These are phyloP conservation scores for Nyctibius grandis DNA, from an alignment of 2,797 vertebrate genomes.

Conservation along the genomic window DNA sequence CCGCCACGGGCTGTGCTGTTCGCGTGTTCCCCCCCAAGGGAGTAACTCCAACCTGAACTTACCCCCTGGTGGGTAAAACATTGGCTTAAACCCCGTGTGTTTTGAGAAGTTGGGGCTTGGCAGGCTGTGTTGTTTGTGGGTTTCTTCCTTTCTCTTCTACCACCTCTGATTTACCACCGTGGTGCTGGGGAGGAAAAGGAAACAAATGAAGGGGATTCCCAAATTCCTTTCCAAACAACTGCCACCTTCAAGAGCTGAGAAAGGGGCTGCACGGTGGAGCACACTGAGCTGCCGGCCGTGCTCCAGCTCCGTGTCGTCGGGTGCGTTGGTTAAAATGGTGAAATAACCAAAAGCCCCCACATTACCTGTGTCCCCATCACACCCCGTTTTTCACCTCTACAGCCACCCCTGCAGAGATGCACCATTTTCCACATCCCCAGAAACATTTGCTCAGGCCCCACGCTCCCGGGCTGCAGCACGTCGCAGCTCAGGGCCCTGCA, in stretches of 20 bases:
- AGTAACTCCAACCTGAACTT: not conserved
- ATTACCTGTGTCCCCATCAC: not conserved
- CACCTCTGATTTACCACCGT: not conserved
- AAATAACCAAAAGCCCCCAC: too few species aligned
- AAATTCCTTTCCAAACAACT: not conserved
- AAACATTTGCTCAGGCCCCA: too few species aligned
- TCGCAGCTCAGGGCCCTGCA: too few species aligned
- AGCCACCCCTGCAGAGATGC: not conserved
- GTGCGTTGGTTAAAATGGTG: rapidly evolving
- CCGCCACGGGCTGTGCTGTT: rapidly evolving
- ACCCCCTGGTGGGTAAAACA: rapidly evolving
- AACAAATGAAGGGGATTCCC: not conserved
- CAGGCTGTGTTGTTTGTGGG: rapidly evolving
- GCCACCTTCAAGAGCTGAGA: rapidly evolving
- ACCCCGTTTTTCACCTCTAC: too few species aligned
- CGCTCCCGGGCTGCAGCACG: too few species aligned
- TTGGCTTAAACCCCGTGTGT: rapidly evolving
- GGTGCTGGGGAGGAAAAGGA: not conserved
- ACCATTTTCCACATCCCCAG: too few species aligned
- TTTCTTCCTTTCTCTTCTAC: not conserved
- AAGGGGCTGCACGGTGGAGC: not conserved
- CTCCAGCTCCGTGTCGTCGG: rapidly evolving
- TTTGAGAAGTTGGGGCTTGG: not conserved
- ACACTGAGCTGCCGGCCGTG: rapidly evolving
- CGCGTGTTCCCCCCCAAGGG: rapidly evolving